phyloP scores from a whole-genome alignment of 2,888 invertebrate genomes.

The Perizoma flavofasciatum region DNA sequence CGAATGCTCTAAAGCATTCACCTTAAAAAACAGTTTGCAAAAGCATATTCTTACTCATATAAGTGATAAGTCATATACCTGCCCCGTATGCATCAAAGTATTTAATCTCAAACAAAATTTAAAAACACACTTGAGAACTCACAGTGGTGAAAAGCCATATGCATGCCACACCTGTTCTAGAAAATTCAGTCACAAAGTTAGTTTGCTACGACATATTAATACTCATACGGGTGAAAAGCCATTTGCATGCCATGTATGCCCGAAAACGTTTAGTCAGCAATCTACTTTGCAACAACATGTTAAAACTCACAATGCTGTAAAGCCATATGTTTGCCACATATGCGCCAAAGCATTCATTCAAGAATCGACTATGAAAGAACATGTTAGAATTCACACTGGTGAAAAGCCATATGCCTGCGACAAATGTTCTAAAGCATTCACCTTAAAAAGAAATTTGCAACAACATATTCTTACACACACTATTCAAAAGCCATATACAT shows the following conservation, averaged over 20 bases:
- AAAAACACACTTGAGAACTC: constrained; percentile 12
- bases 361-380: constrained; percentile 9
- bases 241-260: constrained; percentile 9
- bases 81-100: no score
- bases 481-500: no score
- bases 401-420: constrained; percentile 18
- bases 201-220: constrained; percentile 9
- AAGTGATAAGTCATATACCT: no score
- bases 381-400: constrained; percentile 13
- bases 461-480: constrained; percentile 5
- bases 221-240: constrained; percentile 8
- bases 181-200: constrained; percentile 2
- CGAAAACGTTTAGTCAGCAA: constrained; percentile 5
- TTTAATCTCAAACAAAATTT: no score
- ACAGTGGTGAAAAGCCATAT: constrained; percentile 18
- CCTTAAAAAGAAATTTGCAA: constrained; percentile 10
- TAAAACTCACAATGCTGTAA: constrained; percentile 15
- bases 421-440: constrained; percentile 9
- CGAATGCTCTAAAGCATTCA: constrained; percentile 9
- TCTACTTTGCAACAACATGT: constrained; percentile 14
- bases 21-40: constrained; percentile 11
- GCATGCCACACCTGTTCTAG: constrained; percentile 4
- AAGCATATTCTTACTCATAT: constrained; percentile 7
- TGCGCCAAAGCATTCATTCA: constrained; percentile 7
- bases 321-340: constrained; percentile 7